Evolutionary conservation across 2,113 vertebrate genomes (phyloP).

Genomic region (Cathartes aura): DNA sequence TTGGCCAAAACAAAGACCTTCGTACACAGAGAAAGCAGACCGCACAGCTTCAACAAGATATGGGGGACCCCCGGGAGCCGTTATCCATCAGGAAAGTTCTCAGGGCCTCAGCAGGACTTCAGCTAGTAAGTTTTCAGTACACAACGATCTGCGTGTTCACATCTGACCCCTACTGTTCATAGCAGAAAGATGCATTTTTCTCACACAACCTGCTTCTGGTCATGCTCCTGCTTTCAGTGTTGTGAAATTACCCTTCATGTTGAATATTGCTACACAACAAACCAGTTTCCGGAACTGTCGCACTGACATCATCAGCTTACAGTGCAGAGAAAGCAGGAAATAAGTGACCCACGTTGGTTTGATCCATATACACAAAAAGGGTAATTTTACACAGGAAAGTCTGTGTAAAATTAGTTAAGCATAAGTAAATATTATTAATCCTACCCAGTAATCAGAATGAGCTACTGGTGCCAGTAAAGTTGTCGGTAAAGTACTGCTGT

Average conservation of each 20-base stretch:
- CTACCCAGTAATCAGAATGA: background rate
- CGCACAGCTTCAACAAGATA: rapidly evolving
- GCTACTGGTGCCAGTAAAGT: background rate
- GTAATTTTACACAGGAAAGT: background rate
- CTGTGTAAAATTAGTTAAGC: background rate
- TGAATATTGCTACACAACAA: too few relatives aligned
- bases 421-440: background rate
- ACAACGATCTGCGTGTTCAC: rapidly evolving
- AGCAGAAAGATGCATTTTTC: background rate
- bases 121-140: too few relatives aligned
- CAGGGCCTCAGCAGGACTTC: background rate
- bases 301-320: rapidly evolving
- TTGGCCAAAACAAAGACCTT: background rate
- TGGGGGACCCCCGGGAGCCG: rapidly evolving
- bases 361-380: background rate
- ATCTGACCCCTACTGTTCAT: background rate
- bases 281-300: rapidly evolving
- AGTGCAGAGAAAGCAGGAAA: background rate
- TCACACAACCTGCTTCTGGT: background rate
- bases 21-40: rapidly evolving
- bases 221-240: rapidly evolving
- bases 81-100: background rate
- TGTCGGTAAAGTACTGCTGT: background rate
- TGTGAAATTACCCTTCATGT: background rate
- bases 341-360: background rate